Conservation (phyloP, 2,113 vertebrate genomes). For the Taxidea taxus region DNA sequence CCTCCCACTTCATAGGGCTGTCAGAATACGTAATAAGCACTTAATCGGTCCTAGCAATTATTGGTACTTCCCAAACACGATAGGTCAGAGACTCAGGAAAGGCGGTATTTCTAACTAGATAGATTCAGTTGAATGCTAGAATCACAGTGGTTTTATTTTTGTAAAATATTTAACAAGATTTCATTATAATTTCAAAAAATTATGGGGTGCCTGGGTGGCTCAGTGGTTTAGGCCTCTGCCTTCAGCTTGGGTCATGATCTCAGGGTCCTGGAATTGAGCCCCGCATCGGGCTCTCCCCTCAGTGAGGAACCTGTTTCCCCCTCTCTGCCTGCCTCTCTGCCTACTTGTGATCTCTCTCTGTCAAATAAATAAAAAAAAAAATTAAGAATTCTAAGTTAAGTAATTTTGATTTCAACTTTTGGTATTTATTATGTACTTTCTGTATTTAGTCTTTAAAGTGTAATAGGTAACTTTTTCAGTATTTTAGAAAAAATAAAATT, state of each 20-base stretch:
- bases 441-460: neutral
- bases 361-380: too few relatives aligned
- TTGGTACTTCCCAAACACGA: neutral
- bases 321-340: too few relatives aligned
- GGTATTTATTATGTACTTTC: neutral
- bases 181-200: neutral
- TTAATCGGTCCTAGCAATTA: neutral
- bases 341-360: too few relatives aligned
- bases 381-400: neutral
- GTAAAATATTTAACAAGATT: neutral
- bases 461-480: neutral
- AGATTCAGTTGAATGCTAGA: neutral
- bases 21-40: neutral
- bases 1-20: neutral
- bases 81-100: neutral
- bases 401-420: conserved; percentile 19
- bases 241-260: too few relatives aligned
- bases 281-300: too few relatives aligned
- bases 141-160: neutral
- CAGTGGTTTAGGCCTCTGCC: too few relatives aligned
- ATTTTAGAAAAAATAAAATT: neutral
- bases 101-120: neutral
- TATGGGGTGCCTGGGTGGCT: too few relatives aligned
- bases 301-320: too few relatives aligned
- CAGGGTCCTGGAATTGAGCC: too few relatives aligned